These are phyloP conservation scores for Urosaurus nigricauda DNA, from an alignment of 2,797 vertebrate species.

Conservation along the genomic window DNA sequence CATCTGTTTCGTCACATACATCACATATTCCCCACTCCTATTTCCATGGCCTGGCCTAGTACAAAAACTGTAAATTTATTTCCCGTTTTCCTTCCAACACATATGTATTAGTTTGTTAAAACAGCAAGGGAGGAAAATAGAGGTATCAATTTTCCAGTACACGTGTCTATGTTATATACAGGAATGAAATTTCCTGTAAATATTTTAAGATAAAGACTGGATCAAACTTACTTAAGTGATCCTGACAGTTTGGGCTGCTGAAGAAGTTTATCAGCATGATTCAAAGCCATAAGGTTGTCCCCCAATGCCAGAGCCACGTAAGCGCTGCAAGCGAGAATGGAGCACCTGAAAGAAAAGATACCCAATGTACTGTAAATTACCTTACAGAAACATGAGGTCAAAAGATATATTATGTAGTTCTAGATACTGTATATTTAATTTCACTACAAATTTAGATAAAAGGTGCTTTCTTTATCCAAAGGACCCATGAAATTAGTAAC, in stretches of 20 bases:
- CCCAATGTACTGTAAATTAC: not conserved
- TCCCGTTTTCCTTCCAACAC: not conserved
- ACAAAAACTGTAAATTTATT: not conserved
- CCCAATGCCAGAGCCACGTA: conserved; percentile 95
- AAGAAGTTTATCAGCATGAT: conserved; percentile 95
- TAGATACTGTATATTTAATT: not conserved
- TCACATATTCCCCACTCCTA: not conserved
- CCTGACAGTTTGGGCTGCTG: conserved; percentile 96
- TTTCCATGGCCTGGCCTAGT: too few species aligned
- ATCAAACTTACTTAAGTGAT: conserved; percentile 93
- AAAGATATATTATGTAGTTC: too few species aligned
- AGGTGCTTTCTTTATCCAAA: not conserved
- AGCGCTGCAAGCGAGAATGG: conserved; percentile 94
- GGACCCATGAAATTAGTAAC: not conserved
- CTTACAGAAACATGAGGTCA: not conserved
- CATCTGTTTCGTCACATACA: too few species aligned
- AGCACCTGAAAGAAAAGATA: conserved; percentile 85
- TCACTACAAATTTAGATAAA: not conserved
- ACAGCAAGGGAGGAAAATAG: not conserved
- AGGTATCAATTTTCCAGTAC: not conserved
- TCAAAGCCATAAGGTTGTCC: conserved; percentile 96
- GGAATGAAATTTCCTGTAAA: not conserved
- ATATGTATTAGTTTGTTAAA: not conserved
- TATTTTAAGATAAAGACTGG: not conserved
- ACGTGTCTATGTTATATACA: not conserved